Evolutionary conservation across 1,140 invertebrate species (phyloP), one percentile per base, ranked within the genome.

Genomic region (Nephila pilipes): DNA sequence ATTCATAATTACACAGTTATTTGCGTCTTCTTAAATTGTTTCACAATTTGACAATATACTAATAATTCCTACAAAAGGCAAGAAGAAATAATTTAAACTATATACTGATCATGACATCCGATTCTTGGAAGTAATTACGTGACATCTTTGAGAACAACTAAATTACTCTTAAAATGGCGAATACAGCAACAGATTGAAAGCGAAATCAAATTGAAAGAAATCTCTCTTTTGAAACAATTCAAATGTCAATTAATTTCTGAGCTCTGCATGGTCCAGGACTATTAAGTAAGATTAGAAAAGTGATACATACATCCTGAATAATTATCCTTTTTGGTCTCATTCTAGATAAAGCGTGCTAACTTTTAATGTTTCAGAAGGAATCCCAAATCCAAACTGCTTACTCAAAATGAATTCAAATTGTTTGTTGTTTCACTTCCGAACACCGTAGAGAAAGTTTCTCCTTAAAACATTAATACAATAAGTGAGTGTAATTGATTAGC

Each of bases 401-500:
- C 18, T 36, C 69, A 75, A 75, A 75, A 75, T 75, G 25, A 32
- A 75, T 75, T 75, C 32, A 29, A 36, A 75, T 65, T 75, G 58
- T 46, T 60, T 60, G 32, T 75, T 75, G 69, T 75, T 75, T 16
- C 29, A 18, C 69, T 36, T 36, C 18, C 36, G 69, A 75, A 25
- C 18, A 75, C 12, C 12, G 18, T n/a, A 25, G 25, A 36, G 69
- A 32, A 75, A 75, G 80, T 81, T 54, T 81, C 2, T 22, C 36
- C 20, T 10, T 25, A 12, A 81, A 81, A 55, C 36, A 81, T 81
- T 29, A 20, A 22, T 29, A 60, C 29, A 58, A 63, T 87, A 63
- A 87, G 38, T 87, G 85, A 14, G 81, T 83, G 60, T 60, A 88
- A 88, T 88, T 60, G 85, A 88, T 88, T 88, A 69, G 54, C 36